Percentiles rank a stretch among this genome's conserved stretches.
These are phyloP conservation scores for Vimba vimba DNA, from an alignment of 2,113 vertebrate genomes.

Conservation along the genomic window DNA sequence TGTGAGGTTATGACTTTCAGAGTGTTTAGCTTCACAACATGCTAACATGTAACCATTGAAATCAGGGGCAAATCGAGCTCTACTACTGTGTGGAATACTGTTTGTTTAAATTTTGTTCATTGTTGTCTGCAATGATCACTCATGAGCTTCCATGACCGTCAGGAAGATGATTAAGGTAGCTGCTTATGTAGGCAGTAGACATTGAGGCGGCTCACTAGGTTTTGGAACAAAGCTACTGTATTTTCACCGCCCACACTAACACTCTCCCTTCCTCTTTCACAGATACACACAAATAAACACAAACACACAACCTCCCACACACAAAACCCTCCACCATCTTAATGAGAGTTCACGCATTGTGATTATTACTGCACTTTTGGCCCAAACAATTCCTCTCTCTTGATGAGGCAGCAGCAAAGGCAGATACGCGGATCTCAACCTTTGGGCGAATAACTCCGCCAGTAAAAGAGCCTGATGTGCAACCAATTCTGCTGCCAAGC, in stretches of 20 bases:
- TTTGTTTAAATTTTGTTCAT: neutral
- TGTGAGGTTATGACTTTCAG: neutral
- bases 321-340: slow-evolving; percentile 33
- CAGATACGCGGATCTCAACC: slow-evolving; percentile 62
- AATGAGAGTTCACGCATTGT: slow-evolving; percentile 54
- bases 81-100: neutral
- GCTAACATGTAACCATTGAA: neutral
- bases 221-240: slow-evolving; percentile 14
- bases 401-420: slow-evolving; percentile 70
- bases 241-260: slow-evolving; percentile 30
- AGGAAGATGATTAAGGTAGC: neutral
- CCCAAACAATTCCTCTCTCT: slow-evolving; percentile 45
- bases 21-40: neutral
- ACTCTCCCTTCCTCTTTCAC: slow-evolving; percentile 22
- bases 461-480: slow-evolving; percentile 78
- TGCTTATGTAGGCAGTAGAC: neutral
- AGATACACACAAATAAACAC: slow-evolving; percentile 29
- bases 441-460: slow-evolving; percentile 75
- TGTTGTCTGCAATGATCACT: neutral
- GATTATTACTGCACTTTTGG: slow-evolving; percentile 61
- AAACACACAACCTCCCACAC: slow-evolving; percentile 37
- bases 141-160: neutral
- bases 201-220: slow-evolving; percentile 7
- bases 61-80: neutral
- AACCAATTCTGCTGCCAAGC: slow-evolving; percentile 75